Conservation (phyloP, 2,113 vertebrate species). For the Spea multiplicata region DNA sequence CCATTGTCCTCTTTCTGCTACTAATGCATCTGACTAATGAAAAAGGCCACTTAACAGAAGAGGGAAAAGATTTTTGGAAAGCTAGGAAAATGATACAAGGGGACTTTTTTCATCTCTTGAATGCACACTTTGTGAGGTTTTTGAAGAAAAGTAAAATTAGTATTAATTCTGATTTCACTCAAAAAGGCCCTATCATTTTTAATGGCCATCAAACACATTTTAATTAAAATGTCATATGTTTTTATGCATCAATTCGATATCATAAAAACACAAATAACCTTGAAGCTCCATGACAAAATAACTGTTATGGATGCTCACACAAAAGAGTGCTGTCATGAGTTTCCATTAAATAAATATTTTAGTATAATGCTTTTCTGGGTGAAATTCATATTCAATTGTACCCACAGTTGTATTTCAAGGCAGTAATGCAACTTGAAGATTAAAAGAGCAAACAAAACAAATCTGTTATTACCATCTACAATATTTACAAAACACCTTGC, state of each 20-base stretch:
- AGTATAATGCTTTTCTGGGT: background rate
- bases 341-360: background rate
- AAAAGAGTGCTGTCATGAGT: background rate
- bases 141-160: too few relatives aligned
- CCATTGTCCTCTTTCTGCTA: too few relatives aligned
- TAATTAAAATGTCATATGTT: background rate
- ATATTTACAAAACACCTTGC: conserved; percentile 62
- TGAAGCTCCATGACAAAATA: background rate
- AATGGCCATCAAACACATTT: background rate
- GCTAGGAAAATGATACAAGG: too few relatives aligned
- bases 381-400: background rate
- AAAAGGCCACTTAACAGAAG: too few relatives aligned
- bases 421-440: background rate
- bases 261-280: background rate
- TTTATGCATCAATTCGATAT: background rate
- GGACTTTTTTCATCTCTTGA: too few relatives aligned
- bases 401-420: conserved; percentile 1
- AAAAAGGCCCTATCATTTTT: too few relatives aligned
- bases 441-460: conserved; percentile 7
- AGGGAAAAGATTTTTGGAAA: too few relatives aligned
- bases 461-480: conserved; percentile 17
- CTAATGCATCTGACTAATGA: too few relatives aligned
- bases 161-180: too few relatives aligned
- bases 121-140: too few relatives aligned
- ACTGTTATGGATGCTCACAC: background rate